Evolutionary conservation across 2,113 vertebrate genomes (phyloP).

Genomic region (Motacilla tschutschensis): DNA sequence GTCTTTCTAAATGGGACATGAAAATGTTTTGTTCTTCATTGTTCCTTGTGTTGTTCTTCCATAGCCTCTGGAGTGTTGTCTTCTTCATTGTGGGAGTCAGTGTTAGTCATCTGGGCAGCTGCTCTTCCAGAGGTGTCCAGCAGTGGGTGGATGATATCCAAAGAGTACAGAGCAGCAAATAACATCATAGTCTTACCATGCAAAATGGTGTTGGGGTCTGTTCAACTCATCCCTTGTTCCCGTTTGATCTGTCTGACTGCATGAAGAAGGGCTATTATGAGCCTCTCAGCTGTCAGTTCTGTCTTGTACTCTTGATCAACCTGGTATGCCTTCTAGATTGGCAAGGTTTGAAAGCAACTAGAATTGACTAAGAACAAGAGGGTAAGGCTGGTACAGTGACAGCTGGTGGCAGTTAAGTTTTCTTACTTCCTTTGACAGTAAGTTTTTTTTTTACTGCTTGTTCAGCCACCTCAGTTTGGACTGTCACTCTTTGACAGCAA

Average conservation of each 20-base stretch:
- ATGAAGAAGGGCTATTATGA: not conserved
- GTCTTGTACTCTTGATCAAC: not conserved
- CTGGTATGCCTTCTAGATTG: not conserved
- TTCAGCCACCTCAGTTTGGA: not conserved
- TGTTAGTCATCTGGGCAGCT: not conserved
- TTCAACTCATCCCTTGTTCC: not conserved
- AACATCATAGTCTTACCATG: not conserved
- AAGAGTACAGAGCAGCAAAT: not conserved
- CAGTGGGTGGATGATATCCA: not conserved
- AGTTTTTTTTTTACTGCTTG: not conserved
- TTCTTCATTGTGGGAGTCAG: not conserved
- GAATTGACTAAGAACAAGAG: not conserved
- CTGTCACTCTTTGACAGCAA: not conserved
- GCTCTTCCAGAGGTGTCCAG: not conserved
- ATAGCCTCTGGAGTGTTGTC: not conserved
- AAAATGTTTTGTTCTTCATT: not conserved
- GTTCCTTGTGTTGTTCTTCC: not conserved
- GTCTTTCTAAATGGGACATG: not conserved
- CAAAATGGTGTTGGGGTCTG: not conserved
- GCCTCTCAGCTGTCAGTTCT: not conserved
- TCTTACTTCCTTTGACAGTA: not conserved
- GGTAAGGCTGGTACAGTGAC: not conserved
- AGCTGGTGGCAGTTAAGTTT: not conserved
- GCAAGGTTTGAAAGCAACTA: not conserved
- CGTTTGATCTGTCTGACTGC: not conserved